Evolutionary conservation across 2,888 invertebrate genomes (phyloP).

Genomic region (Drosophila mettleri): DNA sequence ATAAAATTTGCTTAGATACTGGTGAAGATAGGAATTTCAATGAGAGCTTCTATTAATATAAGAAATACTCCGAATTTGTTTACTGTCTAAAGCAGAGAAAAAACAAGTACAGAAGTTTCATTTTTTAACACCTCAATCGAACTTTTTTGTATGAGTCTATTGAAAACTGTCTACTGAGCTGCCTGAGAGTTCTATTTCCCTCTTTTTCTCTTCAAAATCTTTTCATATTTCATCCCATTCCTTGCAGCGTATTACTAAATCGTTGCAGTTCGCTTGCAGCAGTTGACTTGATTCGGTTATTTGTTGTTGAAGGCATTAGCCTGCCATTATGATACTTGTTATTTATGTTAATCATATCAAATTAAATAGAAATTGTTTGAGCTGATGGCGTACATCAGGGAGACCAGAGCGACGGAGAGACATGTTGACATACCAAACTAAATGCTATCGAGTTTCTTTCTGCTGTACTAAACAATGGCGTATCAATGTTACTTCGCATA

Average conservation of each 20-base stretch:
- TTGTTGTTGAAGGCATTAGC: conserved; percentile 28
- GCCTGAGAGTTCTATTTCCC: too few species aligned
- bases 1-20: background rate
- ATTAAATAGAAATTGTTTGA: conserved; percentile 20
- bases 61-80: too few species aligned
- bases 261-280: background rate
- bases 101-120: background rate
- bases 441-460: background rate
- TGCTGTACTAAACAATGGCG: background rate
- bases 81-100: too few species aligned
- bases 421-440: background rate
- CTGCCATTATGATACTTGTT: conserved; percentile 53
- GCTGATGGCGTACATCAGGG: background rate
- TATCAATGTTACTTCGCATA: conserved; percentile 7
- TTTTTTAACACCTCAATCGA: too few species aligned
- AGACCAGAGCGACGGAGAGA: background rate
- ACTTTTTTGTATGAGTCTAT: too few species aligned
- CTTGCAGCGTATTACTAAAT: background rate
- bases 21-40: background rate
- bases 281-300: background rate
- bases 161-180: too few species aligned
- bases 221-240: background rate
- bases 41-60: background rate
- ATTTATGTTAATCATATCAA: conserved; percentile 47
- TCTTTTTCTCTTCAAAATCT: background rate